Evolutionary conservation across 2,888 invertebrate species (phyloP).

Genomic region (Oscheius myriophilus): DNA sequence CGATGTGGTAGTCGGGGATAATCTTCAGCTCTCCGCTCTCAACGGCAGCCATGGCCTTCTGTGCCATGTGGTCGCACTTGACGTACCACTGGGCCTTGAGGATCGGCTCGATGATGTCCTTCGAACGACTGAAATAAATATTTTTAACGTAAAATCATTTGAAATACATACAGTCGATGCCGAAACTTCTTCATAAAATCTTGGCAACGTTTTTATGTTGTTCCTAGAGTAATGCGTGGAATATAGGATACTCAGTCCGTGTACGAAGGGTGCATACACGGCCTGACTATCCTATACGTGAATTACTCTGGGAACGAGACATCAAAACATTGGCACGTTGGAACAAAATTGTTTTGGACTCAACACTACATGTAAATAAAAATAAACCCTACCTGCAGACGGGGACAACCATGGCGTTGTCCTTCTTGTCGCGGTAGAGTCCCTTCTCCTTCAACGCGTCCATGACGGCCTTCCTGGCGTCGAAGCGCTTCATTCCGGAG

Average conservation of each 20-base stretch:
- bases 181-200: no score
- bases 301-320: no score
- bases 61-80: conserved; percentile 85
- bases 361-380: neutral
- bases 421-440: conserved; percentile 82
- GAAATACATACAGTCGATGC: neutral
- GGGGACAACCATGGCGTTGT: conserved; percentile 95
- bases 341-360: no score
- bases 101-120: conserved; percentile 95
- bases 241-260: no score
- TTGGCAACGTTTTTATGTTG: no score
- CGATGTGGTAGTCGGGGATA: conserved; percentile 88
- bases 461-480: conserved; percentile 78
- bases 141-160: conserved; percentile 8
- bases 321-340: no score
- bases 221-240: no score
- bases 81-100: conserved; percentile 98
- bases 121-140: conserved; percentile 89
- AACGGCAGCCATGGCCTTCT: conserved; percentile 79
- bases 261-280: no score
- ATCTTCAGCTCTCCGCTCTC: conserved; percentile 82
- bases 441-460: conserved; percentile 80
- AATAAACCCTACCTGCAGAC: conserved; percentile 75
- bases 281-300: no score
- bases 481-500: conserved; percentile 57